Evolutionary conservation across 2,888 invertebrate species (phyloP).

Genomic region (Eueremaeus valkanovi): DNA sequence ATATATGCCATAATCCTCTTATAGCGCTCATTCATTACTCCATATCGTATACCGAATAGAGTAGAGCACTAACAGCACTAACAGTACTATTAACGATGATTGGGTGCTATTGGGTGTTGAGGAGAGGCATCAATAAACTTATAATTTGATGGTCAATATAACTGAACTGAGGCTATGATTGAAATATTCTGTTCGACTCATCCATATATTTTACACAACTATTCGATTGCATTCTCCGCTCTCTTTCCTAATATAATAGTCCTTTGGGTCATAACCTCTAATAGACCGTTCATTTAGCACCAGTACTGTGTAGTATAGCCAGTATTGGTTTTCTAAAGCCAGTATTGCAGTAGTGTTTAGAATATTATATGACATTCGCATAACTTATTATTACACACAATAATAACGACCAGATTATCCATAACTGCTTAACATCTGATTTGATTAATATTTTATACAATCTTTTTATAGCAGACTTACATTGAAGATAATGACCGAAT

Average conservation of each 20-base stretch:
- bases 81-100: conserved; percentile 30
- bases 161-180: conserved; percentile 14
- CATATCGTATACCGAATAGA: neutral
- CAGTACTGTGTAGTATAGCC: neutral
- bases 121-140: conserved; percentile 30
- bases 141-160: conserved; percentile 34
- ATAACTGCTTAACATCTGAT: neutral
- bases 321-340: neutral
- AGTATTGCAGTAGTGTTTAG: neutral
- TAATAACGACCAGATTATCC: neutral
- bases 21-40: conserved; percentile 27
- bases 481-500: neutral
- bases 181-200: neutral
- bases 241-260: conserved; percentile 23
- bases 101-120: conserved; percentile 13
- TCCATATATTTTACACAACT: conserved; percentile 7
- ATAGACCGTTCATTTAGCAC: conserved; percentile 10
- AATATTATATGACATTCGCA: neutral
- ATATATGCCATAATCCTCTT: conserved; percentile 31
- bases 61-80: too few relatives aligned
- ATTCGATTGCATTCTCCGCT: neutral
- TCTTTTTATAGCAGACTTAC: neutral
- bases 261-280: conserved; percentile 25
- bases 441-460: neutral
- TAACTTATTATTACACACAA: neutral